Evolutionary conservation across 1,140 invertebrate species (phyloP).

Genomic region (Augochlora pura): DNA sequence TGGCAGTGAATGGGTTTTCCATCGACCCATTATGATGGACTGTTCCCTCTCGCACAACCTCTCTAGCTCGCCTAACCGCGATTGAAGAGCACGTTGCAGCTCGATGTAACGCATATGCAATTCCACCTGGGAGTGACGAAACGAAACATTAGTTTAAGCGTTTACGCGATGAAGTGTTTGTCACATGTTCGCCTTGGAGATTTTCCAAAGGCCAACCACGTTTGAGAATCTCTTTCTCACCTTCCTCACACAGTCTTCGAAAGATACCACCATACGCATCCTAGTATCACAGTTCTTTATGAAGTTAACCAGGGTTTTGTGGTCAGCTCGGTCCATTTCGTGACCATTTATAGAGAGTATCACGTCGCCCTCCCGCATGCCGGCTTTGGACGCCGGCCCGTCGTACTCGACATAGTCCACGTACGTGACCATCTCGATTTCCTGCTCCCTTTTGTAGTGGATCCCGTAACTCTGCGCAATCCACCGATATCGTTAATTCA

Average conservation of each 20-base stretch:
- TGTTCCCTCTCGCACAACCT: slow-evolving; percentile 90
- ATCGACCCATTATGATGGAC: slow-evolving; percentile 90
- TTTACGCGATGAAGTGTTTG: no score
- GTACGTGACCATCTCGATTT: slow-evolving; percentile 96
- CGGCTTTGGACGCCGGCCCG: slow-evolving; percentile 92
- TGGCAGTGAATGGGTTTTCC: slow-evolving; percentile 92
- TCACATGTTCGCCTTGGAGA: no score
- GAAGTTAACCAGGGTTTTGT: slow-evolving; percentile 93
- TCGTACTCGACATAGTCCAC: slow-evolving; percentile 97
- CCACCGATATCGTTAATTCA: not conserved
- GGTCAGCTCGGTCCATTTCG: slow-evolving; percentile 95
- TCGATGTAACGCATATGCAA: slow-evolving; percentile 95
- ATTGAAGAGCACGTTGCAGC: slow-evolving; percentile 90
- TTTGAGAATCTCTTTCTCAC: slow-evolving; percentile 75
- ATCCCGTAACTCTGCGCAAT: slow-evolving; percentile 93
- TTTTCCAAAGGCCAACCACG: no score
- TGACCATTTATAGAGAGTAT: slow-evolving; percentile 96
- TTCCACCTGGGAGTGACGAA: slow-evolving; percentile 83
- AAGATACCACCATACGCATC: slow-evolving; percentile 96
- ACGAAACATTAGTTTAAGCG: no score
- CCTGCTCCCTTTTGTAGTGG: slow-evolving; percentile 94
- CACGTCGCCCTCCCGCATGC: slow-evolving; percentile 96
- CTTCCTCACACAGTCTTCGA: slow-evolving; percentile 96
- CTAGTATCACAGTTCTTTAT: slow-evolving; percentile 94
- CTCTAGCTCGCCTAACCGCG: slow-evolving; percentile 93